A percentile compares a stretch with the other conserved stretches of the same genome.
These are phyloP conservation scores for Drosophila ustulata DNA, from an alignment of 2,888 invertebrate species.

Conservation along the genomic window DNA sequence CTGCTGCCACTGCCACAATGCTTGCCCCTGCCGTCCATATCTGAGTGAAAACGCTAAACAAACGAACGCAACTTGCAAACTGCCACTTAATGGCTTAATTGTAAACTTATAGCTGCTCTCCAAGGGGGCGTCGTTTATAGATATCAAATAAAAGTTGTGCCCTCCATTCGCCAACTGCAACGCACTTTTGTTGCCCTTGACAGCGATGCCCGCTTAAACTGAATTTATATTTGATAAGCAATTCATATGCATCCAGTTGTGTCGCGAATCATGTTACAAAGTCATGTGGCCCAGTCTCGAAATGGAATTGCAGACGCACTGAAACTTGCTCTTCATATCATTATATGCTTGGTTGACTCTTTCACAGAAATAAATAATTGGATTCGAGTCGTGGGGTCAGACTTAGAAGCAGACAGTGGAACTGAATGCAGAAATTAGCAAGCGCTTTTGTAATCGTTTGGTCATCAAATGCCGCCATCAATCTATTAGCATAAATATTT, in stretches of 20 bases:
- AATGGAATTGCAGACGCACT: slow-evolving; percentile 33
- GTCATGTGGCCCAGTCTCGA: slow-evolving; percentile 23
- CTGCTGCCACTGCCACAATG: slow-evolving; percentile 18
- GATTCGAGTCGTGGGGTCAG: background rate
- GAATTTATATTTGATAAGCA: too few relatives aligned
- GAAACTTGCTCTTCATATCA: slow-evolving; percentile 11
- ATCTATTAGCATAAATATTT: slow-evolving; percentile 58
- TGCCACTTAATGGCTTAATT: slow-evolving; percentile 69
- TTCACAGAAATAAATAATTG: background rate
- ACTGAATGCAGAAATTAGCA: slow-evolving; percentile 28
- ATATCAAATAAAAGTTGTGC: slow-evolving; percentile 9
- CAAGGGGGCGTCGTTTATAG: slow-evolving; percentile 45
- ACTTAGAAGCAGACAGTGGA: slow-evolving; percentile 11
- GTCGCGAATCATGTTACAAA: slow-evolving; percentile 18
- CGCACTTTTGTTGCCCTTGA: slow-evolving; percentile 16
- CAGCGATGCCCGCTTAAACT: background rate
- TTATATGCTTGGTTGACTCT: slow-evolving; percentile 8
- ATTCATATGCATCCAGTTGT: slow-evolving; percentile 10
- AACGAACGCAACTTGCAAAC: slow-evolving; percentile 57
- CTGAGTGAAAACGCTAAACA: slow-evolving; percentile 61
- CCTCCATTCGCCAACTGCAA: background rate
- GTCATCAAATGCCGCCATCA: slow-evolving; percentile 13
- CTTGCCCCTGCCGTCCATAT: background rate
- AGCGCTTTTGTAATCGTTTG: slow-evolving; percentile 45
- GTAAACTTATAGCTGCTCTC: slow-evolving; percentile 28